Evolutionary conservation across 2,113 vertebrate genomes (phyloP), one percentile per base, ranked within the genome.

Genomic region (Ptilonorhynchus violaceus): DNA sequence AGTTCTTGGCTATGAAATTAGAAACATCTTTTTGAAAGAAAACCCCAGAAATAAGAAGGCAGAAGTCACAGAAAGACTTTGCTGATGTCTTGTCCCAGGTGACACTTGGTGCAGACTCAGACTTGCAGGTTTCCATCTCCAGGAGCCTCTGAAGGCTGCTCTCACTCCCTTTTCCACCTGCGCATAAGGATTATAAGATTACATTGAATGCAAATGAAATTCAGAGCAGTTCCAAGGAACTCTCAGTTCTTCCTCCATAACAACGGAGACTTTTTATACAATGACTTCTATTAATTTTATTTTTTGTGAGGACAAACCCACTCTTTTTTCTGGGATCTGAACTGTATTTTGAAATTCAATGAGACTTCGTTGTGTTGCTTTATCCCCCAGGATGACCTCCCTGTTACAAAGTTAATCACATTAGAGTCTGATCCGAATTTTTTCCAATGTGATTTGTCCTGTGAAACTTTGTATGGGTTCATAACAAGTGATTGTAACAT

Each of bases 161-260:
- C 19, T 81, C 35, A 13, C 23, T 77, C 5, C 49, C 49, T 83
- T 85, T 66, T 60, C 41, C 55, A 74, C 55, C 35, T 58, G 64
- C 0, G 0, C 37, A 15, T 31, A 23, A 7, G 20, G 6, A 25
- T 46, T 67, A 12, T 44, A 84, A 84, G 37, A 81, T 15, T 59
- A 46, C 15, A 53, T 7, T 66, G n/a, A 89, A 77, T 46, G 50
- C 28, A 89, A 78, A 91, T 67, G 47, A 88, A n/a, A 66, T 41
- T 86, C 58, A 86, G 67, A 87, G n/a, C 37, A 56, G n/a, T 77
- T 89, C 24, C 60, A 90, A 72, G 56, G 47, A 89, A 75, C 63
- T 75, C 55, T 78, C 59, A 80, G 46, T 91, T 86, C 55, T 50
- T 60, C 23, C 30, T 78, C 50, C 12, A 7, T 42, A 75, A 70